Conservation (phyloP, 2,888 invertebrate genomes). For the Drosophila ustulata region DNA sequence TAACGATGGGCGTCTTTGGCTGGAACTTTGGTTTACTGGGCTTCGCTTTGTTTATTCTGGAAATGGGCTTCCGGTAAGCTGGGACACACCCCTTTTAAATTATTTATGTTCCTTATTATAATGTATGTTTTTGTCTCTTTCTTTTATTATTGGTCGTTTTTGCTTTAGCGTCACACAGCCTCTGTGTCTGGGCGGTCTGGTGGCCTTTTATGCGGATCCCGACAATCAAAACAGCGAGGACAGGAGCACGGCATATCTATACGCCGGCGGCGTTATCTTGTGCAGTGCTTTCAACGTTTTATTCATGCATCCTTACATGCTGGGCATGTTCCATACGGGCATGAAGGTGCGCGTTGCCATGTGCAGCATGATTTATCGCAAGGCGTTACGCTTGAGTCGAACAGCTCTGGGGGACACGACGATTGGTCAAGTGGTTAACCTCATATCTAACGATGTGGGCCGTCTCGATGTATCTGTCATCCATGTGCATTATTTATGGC, state of each 20-base stretch:
- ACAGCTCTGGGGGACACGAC: constrained; percentile 92
- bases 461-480: constrained; percentile 88
- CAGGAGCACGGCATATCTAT: constrained; percentile 89
- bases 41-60: constrained; percentile 87
- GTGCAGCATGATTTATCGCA: constrained; percentile 90
- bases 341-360: constrained; percentile 88
- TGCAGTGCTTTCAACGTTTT: constrained; percentile 91
- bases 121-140: constrained; percentile 1
- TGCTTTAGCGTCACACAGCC: constrained; percentile 87
- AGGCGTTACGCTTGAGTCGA: constrained; percentile 88
- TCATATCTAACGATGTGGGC: constrained; percentile 98
- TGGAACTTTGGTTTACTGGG: constrained; percentile 87
- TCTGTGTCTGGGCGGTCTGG: constrained; percentile 88
- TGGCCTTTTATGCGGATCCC: constrained; percentile 86
- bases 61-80: constrained; percentile 87
- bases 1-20: constrained; percentile 87
- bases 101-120: constrained; percentile 64
- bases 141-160: background rate
- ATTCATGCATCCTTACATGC: constrained; percentile 95
- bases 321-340: constrained; percentile 86
- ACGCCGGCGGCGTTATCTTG: constrained; percentile 90
- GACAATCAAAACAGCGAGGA: constrained; percentile 57
- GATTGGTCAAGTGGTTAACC: constrained; percentile 92
- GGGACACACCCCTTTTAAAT: constrained; percentile 34
- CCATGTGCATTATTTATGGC: constrained; percentile 96